Evolutionary conservation across 2,888 invertebrate genomes (phyloP), one percentile per base, ranked within the genome.

Genomic region (Parochlus steinenii): DNA sequence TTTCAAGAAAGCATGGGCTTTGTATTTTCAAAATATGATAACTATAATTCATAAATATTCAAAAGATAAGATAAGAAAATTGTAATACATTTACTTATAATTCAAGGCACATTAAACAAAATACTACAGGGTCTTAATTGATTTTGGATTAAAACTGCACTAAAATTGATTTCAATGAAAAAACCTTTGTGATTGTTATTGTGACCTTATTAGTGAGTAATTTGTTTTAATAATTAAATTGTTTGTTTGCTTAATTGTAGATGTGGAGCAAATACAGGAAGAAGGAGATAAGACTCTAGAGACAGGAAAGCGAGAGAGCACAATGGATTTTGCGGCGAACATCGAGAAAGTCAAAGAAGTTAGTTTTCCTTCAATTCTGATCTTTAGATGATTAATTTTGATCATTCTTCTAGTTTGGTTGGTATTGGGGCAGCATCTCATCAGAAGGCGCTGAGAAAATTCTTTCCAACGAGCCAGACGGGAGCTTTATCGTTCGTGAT

Each of bases 341-440:
- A 85, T 90, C 50, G 82, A 87, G 55, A 83, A 81, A 67, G 89
- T 90, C 35, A 89, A 89, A 69, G 86, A 89, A 63, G 87, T 87
- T 64, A 71, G 81, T 71, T 40, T 35, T 36, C 33, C 18, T 40
- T 20, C 39, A 32, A 26, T 31, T n/a, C 31, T 28, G 11, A n/a
- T 25, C 23, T 41, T 28, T 35, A 15, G 19, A 17, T 38, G 33
- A 26, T 17, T n/a, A 15, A 11, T 23, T 39, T 25, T 36, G 37
- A 40, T 41, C 46, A 43, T 43, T 39, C 49, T 65, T 57, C 44
- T 55, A 87, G 86, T 87, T 82, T 54, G 89, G 87, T 27, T 90
- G 90, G 90, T 90, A 90, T 55, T 90, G 90, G 90, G 90, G 90
- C 40, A 87, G 89, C 22, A 71, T 90, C 49, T 83, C 86, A 16